Percentiles rank a stretch among this genome's conserved stretches.
Conservation (phyloP, 2,888 invertebrate genomes). For the Liopterus haemorrhoidalis region DNA sequence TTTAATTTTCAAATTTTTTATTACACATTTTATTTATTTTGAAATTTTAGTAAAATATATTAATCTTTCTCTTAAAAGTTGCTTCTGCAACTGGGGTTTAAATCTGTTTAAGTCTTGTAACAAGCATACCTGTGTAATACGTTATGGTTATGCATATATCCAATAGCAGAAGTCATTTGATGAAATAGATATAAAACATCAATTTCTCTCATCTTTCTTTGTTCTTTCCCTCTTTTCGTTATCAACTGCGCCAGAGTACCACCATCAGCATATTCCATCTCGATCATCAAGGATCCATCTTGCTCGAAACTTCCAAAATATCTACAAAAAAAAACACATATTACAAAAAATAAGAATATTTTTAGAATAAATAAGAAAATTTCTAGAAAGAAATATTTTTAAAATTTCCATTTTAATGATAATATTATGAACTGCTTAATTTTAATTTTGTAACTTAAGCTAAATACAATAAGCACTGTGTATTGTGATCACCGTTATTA, state of each 20-base stretch:
- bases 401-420: not conserved
- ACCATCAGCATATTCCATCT: slow-evolving; percentile 75
- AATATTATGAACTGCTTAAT: too few species aligned
- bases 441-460: too few species aligned
- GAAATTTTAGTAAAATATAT: too few species aligned
- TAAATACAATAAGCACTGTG: too few species aligned
- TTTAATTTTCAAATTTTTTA: too few species aligned
- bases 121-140: slow-evolving; percentile 51
- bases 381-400: not conserved
- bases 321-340: slow-evolving; percentile 38
- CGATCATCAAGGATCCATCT: slow-evolving; percentile 63
- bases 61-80: too few species aligned
- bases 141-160: slow-evolving; percentile 65
- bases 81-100: too few species aligned
- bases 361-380: slow-evolving; percentile 1
- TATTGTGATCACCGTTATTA: too few species aligned
- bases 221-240: slow-evolving; percentile 44
- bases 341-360: not conserved
- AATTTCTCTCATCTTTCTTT: slow-evolving; percentile 52
- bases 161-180: slow-evolving; percentile 64
- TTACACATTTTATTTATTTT: too few species aligned
- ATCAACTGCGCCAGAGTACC: slow-evolving; percentile 65
- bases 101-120: not conserved
- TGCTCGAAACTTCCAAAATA: slow-evolving; percentile 69
- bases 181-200: slow-evolving; percentile 58